Percentiles rank a stretch among this genome's conserved stretches.
These are phyloP conservation scores for Acinonyx jubatus DNA, from an alignment of 2,113 vertebrate genomes.

Conservation along the genomic window DNA sequence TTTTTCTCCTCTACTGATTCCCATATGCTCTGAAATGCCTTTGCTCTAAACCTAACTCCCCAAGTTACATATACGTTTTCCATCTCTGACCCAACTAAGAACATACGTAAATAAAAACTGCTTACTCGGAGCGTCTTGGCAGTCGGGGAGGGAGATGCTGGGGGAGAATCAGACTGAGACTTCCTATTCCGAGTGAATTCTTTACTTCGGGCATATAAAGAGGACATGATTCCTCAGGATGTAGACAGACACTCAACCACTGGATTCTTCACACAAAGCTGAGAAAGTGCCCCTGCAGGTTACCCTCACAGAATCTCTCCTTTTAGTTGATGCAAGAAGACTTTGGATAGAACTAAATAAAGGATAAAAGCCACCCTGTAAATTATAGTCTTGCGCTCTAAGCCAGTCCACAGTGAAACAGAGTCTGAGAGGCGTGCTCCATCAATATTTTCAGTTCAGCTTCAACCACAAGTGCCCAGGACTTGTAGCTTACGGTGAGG, in stretches of 20 bases:
- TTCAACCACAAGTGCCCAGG: constrained; percentile 68
- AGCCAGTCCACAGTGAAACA: constrained; percentile 53
- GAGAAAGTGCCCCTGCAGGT: constrained; percentile 37
- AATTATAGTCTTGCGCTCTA: constrained; percentile 70
- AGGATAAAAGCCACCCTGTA: constrained; percentile 69
- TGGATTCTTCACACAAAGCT: constrained; percentile 70
- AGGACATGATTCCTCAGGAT: constrained; percentile 89
- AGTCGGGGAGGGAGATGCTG: constrained; percentile 93
- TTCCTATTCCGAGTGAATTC: constrained; percentile 94
- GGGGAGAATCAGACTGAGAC: constrained; percentile 94
- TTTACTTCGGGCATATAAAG: constrained; percentile 93
- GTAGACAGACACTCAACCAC: constrained; percentile 50
- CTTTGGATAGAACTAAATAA: constrained; percentile 71
- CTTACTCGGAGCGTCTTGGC: constrained; percentile 98
- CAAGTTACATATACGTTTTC: neutral
- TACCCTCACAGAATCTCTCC: constrained; percentile 61
- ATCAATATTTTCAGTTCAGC: constrained; percentile 65
- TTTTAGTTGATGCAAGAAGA: constrained; percentile 53
- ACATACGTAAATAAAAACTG: constrained; percentile 81
- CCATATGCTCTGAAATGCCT: constrained; percentile 30
- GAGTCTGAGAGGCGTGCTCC: constrained; percentile 67
- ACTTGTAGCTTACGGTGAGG: constrained; percentile 24
- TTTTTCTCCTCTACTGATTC: neutral
- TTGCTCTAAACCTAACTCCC: neutral
- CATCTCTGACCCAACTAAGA: neutral